phyloP scores from a whole-genome alignment of 2,113 vertebrate species.

The Melanostigma gelatinosum region DNA sequence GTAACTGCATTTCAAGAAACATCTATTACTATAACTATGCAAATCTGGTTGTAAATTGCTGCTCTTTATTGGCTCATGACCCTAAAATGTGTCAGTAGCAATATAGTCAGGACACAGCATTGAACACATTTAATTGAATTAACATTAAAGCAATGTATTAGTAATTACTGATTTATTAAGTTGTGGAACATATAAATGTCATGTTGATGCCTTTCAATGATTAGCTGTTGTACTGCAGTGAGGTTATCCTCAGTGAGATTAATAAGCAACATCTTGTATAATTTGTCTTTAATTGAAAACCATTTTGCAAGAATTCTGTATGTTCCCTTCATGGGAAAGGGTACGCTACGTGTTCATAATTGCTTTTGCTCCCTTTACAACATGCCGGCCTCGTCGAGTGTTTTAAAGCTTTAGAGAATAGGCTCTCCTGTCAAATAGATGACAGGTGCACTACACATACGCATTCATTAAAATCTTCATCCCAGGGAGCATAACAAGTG shows the following conservation, averaged over 20 bases:
- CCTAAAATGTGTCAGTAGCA: not conserved
- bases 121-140: not conserved
- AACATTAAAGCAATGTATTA: not conserved
- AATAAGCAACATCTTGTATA: not conserved
- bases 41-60: not conserved
- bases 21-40: slow-evolving; percentile 12
- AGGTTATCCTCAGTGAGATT: too few species aligned
- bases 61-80: not conserved
- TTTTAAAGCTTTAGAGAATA: slow-evolving; percentile 29
- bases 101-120: not conserved
- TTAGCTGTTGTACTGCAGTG: too few species aligned
- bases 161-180: not conserved
- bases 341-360: not conserved
- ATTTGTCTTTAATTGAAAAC: not conserved
- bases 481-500: slow-evolving; percentile 18
- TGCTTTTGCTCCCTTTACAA: slow-evolving; percentile 9
- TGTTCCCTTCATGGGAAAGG: not conserved
- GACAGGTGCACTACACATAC: slow-evolving; percentile 13
- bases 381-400: not conserved
- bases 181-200: not conserved
- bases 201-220: not conserved
- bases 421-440: slow-evolving; percentile 1
- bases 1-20: not conserved
- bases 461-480: slow-evolving; percentile 34
- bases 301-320: not conserved